phyloP scores from a whole-genome alignment of 2,797 vertebrate genomes.

The Alcedo quadribrachys region DNA sequence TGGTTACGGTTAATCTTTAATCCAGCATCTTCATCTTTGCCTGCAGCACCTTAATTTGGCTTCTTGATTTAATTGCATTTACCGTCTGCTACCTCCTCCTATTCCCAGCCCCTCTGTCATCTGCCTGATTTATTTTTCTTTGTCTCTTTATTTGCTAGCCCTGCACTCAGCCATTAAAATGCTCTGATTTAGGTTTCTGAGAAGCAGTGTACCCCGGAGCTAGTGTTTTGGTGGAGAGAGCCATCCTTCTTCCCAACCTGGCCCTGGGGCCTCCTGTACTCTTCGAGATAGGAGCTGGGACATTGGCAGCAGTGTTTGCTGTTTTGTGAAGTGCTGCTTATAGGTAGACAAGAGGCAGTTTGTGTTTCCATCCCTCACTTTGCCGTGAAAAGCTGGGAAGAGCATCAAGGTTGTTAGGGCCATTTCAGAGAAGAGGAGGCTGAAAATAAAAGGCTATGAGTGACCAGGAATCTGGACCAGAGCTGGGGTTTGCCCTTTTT shows the following conservation, averaged over 20 bases:
- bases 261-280: background rate
- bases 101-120: constrained; percentile 63
- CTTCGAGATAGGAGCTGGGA: background rate
- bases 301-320: background rate
- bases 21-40: constrained; percentile 57
- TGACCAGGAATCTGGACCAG: background rate
- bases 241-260: constrained; percentile 13
- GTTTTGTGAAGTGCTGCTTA: background rate
- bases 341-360: background rate
- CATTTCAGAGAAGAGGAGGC: background rate
- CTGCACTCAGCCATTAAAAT: constrained; percentile 44
- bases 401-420: background rate
- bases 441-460: background rate
- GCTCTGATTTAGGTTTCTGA: constrained; percentile 60
- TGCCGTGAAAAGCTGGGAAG: background rate
- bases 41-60: constrained; percentile 66
- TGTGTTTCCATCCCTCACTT: background rate
- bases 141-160: constrained; percentile 44
- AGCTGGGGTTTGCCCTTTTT: background rate
- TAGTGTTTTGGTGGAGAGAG: background rate
- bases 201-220: constrained; percentile 42
- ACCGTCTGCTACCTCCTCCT: constrained; percentile 59
- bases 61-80: constrained; percentile 68
- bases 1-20: constrained; percentile 66
- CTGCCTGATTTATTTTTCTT: constrained; percentile 61